phyloP scores from a whole-genome alignment of 2,797 vertebrate genomes.

The Gastrophryne carolinensis region DNA sequence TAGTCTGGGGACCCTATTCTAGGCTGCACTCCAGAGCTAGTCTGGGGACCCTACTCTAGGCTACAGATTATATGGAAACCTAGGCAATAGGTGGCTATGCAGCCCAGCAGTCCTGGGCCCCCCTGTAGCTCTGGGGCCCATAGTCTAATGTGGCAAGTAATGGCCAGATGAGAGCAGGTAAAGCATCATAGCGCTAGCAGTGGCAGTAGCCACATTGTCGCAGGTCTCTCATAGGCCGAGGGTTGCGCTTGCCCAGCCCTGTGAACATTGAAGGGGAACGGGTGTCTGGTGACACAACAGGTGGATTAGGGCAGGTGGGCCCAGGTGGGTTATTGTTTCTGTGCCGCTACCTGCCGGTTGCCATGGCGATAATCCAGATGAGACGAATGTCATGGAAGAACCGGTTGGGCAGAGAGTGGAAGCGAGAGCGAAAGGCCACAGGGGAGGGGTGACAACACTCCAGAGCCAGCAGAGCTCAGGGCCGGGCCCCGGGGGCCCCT shows the following conservation, averaged over 20 bases:
- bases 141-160: no score
- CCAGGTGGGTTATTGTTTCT: conserved; percentile 63
- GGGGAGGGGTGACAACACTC: background rate
- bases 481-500: no score
- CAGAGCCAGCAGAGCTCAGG: no score
- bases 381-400: conserved; percentile 70
- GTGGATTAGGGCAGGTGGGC: conserved; percentile 59
- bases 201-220: background rate
- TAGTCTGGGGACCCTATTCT: no score
- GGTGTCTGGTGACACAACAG: conserved; percentile 37
- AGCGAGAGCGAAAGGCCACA: conserved; percentile 2
- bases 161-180: no score
- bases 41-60: no score
- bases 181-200: no score
- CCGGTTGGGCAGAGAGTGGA: conserved; percentile 79
- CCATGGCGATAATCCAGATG: conserved; percentile 68
- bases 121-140: no score
- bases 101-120: no score
- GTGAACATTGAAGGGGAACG: background rate
- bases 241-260: background rate
- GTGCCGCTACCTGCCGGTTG: conserved; percentile 73
- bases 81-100: no score
- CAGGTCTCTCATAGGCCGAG: background rate
- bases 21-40: no score
- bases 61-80: no score